Base-by-base conservation (phyloP, 1,140 invertebrate genomes). In the Ladona fulva region DNA sequence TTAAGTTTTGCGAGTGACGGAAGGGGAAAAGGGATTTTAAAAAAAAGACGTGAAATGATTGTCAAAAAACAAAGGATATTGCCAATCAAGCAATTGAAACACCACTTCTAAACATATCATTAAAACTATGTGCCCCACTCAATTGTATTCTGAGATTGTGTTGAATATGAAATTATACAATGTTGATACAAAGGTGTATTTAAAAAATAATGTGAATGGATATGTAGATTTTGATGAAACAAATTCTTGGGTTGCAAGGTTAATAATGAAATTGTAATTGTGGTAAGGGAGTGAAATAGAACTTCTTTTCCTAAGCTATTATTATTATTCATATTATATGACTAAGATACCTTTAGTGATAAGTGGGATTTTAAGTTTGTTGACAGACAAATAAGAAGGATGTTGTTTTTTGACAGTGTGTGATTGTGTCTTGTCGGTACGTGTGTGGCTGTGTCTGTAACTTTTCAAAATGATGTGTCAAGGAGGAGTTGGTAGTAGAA, bases 91-190 rank as follows among this genome's bases (percentile, higher is more conserved):
- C 52, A 66, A 66, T 66, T 66, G 52, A 66, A 66, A 66, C 52
- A 66, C 52, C 52, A 66, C 52, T 66, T 66, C 14, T 66, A 66
- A 66, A 66, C 52, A 66, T 66, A 66, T 66, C 52, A 66, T 66
- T 66, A 22, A 66, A 66, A 66, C 52, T 66, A 66, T 66, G 52
- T 66, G 52, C 52, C 52, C 44, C 52, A 66, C 52, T 66, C 52
- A 66, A 66, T 66, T 66, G 52, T 66, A 66, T 66, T 66, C 52
- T 66, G 52, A 66, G 52, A 66, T 66, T 66, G 52, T 66, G 52
- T 66, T 66, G 52, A 66, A 66, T 66, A 66, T 66, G 52, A 66
- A 66, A 66, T 66, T 66, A 66, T 66, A 66, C 52, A 66, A 66
- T 66, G 52, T 66, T 66, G 52, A 66, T 66, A 66, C 52, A 66